These are phyloP conservation scores for Eclectus roratus DNA, from an alignment of 2,113 vertebrate genomes.

Conservation along the genomic window DNA sequence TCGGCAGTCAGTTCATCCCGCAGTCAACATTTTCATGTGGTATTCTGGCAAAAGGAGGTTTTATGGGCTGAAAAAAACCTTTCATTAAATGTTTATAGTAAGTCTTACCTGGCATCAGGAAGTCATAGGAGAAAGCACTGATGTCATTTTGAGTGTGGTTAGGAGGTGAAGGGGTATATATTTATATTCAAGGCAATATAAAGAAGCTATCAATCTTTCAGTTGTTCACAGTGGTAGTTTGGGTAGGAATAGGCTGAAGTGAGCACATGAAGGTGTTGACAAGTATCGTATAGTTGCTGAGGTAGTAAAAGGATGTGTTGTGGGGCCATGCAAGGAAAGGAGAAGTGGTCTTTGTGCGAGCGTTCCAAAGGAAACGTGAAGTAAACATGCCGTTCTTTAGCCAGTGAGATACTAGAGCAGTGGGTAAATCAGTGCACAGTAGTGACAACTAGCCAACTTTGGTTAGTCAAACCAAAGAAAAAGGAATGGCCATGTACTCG, in stretches of 20 bases:
- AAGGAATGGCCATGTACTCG: background rate
- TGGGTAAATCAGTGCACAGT: background rate
- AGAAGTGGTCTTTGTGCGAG: background rate
- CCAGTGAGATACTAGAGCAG: background rate
- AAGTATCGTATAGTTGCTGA: background rate
- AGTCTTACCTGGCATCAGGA: background rate
- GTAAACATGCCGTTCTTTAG: background rate
- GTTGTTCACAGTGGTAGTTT: background rate
- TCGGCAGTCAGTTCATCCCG: background rate
- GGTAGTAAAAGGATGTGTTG: background rate
- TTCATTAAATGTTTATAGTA: background rate
- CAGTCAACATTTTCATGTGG: background rate
- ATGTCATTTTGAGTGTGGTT: background rate
- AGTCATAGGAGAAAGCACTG: background rate
- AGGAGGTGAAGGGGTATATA: background rate
- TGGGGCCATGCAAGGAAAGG: background rate
- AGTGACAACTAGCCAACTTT: background rate
- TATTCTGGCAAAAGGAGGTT: background rate
- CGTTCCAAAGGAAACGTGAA: background rate
- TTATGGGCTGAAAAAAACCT: background rate
- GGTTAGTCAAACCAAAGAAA: background rate
- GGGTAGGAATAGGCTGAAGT: background rate
- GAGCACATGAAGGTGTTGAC: background rate
- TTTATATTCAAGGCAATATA: background rate
- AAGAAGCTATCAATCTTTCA: background rate